Base-by-base conservation (phyloP, 2,797 vertebrate genomes). In the Phyllotis vaccarum region DNA sequence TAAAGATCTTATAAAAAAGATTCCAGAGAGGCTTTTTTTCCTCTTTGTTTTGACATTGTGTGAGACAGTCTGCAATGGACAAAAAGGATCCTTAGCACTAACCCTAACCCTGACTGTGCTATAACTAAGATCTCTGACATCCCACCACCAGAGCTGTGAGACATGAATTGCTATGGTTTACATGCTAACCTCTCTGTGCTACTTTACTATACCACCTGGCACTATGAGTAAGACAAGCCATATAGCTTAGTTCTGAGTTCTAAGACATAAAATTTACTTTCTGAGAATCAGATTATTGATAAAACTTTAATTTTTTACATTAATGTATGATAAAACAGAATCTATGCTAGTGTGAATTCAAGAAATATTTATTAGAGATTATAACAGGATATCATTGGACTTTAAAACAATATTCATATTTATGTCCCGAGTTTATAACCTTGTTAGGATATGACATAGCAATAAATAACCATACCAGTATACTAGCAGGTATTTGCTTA, bases 351-450 rank as follows among this genome's bases (percentile, higher is more conserved):
- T 12, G 49, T 74, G 43, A n/a, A 89, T 12, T 93, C 31, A 89
- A 80, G 76, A 86, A 92, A 92, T 94, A 89, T 37, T 92, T 86
- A 74, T n/a, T n/a, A 89, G 11, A 62, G 40, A 82, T 79, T 91
- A 70, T 87, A 17, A 22, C 58, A 76, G 19, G 68, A 85, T 62
- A 87, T 60, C 56, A 10, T 75, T 49, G 90, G n/a, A 94, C 0
- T 49, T 49, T 86, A 90, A 93, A 68, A 96, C 80, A 43, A 62
- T 29, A 95, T 43, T 90, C n/a, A 90, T 79, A 52, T 11, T 72
- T 17, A 89, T 29, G 75, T 78, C 1, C 66, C 62, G 24, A 86
- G 27, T 17, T 94, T 75, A 58, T 7, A 49, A 68, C 34, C 19
- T 54, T 56, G 7, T 60, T 66, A 60, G 54, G 52, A 40, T 34